A percentile compares a stretch with the other conserved stretches of the same genome.
Evolutionary conservation across 2,113 vertebrate species (phyloP).

Genomic region (Callorhinus ursinus): DNA sequence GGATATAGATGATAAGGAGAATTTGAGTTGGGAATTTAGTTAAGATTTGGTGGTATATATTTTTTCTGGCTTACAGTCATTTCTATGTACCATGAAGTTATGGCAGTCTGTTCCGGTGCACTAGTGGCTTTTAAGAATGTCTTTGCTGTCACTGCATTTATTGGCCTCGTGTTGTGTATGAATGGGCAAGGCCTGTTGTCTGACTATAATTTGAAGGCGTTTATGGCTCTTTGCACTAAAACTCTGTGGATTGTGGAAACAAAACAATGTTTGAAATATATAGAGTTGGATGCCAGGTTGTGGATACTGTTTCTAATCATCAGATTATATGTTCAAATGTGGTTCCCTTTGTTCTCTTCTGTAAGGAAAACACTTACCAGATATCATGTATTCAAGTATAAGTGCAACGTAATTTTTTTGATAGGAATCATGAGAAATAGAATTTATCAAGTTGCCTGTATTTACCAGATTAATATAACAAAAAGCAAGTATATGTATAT

Average conservation of each 20-base stretch:
- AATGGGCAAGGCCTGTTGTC: background rate
- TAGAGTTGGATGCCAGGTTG: background rate
- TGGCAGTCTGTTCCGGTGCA: background rate
- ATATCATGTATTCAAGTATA: background rate
- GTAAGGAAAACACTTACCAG: constrained; percentile 17
- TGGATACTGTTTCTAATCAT: background rate
- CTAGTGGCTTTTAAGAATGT: background rate
- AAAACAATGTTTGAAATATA: constrained; percentile 13
- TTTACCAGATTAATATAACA: background rate
- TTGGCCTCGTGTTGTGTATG: background rate
- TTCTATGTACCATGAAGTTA: background rate
- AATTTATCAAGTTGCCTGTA: background rate
- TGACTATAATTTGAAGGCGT: background rate
- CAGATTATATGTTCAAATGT: background rate
- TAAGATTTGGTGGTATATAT: background rate
- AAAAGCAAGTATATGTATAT: background rate
- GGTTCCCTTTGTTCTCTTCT: background rate
- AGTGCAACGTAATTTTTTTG: background rate
- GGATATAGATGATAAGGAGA: background rate
- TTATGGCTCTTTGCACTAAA: background rate
- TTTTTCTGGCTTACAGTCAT: background rate
- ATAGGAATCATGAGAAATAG: background rate
- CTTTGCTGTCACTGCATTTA: background rate
- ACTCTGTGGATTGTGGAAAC: background rate
- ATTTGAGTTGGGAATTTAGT: background rate